Base-by-base conservation (phyloP, 2,888 invertebrate genomes). In the Chouioia cunea region DNA sequence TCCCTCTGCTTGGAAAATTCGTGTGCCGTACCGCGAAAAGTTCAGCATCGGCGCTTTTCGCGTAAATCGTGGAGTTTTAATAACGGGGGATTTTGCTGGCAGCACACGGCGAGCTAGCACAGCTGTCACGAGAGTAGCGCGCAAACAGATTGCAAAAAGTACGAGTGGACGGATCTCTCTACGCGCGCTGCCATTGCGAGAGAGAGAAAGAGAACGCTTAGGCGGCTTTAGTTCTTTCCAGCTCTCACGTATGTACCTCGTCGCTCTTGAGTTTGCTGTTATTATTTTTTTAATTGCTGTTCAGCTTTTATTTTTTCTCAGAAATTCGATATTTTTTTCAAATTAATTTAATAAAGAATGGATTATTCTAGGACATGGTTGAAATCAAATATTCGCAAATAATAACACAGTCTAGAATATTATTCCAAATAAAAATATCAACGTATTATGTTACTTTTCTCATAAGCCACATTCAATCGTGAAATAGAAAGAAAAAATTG, bases 11-110 rank as follows among this genome's bases (percentile, higher is more conserved):
- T 20, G 0, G 27, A 54, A 47, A 65, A 10, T 44, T 27, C 20
- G 4, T n/a, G 58, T 10, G 12, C 12, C 46, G 53, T 44, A 18
- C n/a, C 20, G 63, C n/a, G 47, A 44, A 60, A 54, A 60, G 54
- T 67, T 48, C 22, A 54, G 46, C 48, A 36, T 36, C 36, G 36
- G 10, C 36, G 36, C 36, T 36, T 36, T 20, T 52, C 50, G 23
- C 57, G 66, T 66, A 71, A 66, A 66, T 66, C 63, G 62, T 6
- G 58, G 57, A 66, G 71, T 71, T 71, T 71, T 71, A 71, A 71
- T 71, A 71, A 71, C 71, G 57, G 52, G 10, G 53, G 57, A 54
- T 63, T 71, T 66, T 18, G 53, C 36, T 1, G 18, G 8, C 50
- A 54, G 16, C 44, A 18, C 10, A 2, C 10, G 36, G 10, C 36